Base-by-base conservation (phyloP, 2,888 invertebrate genomes). In the Nomada lathburiana region DNA sequence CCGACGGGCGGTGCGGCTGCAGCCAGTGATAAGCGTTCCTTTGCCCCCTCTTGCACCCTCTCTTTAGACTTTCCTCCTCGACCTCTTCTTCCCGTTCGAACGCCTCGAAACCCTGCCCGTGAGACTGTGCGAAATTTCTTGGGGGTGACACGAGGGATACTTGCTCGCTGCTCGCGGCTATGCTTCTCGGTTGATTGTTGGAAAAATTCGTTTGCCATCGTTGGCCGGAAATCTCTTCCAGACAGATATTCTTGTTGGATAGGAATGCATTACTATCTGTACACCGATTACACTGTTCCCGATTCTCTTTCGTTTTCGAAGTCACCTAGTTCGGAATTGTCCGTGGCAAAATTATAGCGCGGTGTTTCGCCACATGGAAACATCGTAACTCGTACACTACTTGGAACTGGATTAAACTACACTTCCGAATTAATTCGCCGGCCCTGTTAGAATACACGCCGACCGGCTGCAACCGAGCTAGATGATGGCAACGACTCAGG, bases 1-100 rank as follows among this genome's bases (percentile, higher is more conserved):
- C 92, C 92, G 93, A 92, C 92, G 93, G 92, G 91, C 91, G 93
- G 89, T 89, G 90, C 89, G 91, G 90, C 92, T 92, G 92, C 91
- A 90, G 85, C 82, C 91, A 85, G 91, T 92, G 92, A 93, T 93
- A 93, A 93, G 92, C 93, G 90, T 91, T 91, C 89, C 90, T 90
- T 90, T 86, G 76, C 87, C 89, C 86, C 85, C 68, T 20, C 68
- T 55, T 5, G 29, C 59, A 20, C 59, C 77, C 80, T 76, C 79
- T 76, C 88, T 84, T 85, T 82, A 59, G 81, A 87, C 81, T 87
- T 87, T 88, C 88, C 85, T 83, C 80, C 64, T 68, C 79, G 80
- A 83, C 82, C 75, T 67, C 84, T 86, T 83, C 79, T 86, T 83
- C 79, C 73, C 63, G 64, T 76, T 67, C 76, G 18, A 81, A 80